A percentile compares a stretch with the other conserved stretches of the same genome.
These are phyloP conservation scores for Tragulus kanchil DNA, from an alignment of 2,113 vertebrate genomes.

Conservation along the genomic window DNA sequence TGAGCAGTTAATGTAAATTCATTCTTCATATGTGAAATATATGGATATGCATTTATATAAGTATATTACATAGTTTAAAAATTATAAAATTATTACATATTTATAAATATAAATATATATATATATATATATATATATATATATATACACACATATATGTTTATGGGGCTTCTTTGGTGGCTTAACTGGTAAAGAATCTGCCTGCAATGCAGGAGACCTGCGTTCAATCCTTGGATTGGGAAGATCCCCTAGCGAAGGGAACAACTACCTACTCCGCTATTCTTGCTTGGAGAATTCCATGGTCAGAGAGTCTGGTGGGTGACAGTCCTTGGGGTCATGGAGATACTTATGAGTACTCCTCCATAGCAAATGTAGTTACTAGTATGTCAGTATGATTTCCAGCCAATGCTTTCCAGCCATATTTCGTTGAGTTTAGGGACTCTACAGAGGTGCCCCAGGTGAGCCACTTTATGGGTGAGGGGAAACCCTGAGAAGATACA, in stretches of 20 bases:
- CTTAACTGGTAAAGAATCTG: neutral
- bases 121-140: neutral
- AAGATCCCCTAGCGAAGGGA: neutral
- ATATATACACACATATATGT: neutral
- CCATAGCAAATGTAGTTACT: neutral
- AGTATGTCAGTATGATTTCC: neutral
- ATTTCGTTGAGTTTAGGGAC: neutral
- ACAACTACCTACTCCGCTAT: neutral
- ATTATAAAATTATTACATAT: neutral
- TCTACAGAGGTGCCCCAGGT: neutral
- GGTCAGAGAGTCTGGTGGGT: neutral
- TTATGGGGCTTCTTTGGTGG: neutral
- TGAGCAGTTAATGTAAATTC: neutral
- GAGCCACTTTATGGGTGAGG: neutral
- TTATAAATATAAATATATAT: neutral
- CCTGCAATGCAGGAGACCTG: neutral
- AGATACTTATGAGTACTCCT: neutral
- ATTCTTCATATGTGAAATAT: neutral
- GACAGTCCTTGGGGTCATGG: neutral
- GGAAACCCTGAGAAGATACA: neutral
- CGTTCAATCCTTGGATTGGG: neutral
- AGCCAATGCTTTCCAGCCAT: neutral
- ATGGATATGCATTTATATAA: neutral
- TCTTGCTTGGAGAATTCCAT: neutral
- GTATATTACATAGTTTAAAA: neutral